Percentiles rank a stretch among this genome's conserved stretches.
These are phyloP conservation scores for Sebastes reedi DNA, from an alignment of 2,797 vertebrate species.

Conservation along the genomic window DNA sequence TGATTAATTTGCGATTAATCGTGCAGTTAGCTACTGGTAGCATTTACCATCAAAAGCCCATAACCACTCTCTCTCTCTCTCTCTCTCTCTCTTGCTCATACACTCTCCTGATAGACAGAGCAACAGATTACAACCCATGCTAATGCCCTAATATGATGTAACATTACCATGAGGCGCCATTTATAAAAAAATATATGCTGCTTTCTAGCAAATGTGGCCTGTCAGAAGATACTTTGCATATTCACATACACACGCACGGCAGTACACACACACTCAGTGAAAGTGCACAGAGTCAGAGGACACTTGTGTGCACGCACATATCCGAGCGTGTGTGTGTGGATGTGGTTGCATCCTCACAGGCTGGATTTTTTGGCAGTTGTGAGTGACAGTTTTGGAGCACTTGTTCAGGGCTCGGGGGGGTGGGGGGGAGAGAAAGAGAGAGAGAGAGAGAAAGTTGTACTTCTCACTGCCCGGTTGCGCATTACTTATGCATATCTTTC, in stretches of 20 bases:
- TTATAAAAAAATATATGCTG: neutral
- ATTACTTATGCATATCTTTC: slow-evolving; percentile 45
- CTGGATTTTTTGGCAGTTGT: slow-evolving; percentile 44
- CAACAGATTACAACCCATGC: slow-evolving; percentile 23
- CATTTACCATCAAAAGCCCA: slow-evolving; percentile 19
- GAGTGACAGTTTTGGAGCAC: slow-evolving; percentile 76
- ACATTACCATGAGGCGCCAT: slow-evolving; percentile 29
- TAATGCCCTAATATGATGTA: slow-evolving; percentile 1
- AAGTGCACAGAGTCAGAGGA: slow-evolving; percentile 8
- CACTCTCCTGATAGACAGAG: neutral
- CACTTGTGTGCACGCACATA: neutral
- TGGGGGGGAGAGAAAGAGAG: too few relatives aligned
- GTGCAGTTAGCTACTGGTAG: neutral
- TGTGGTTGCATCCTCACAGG: slow-evolving; percentile 21
- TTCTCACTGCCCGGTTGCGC: slow-evolving; percentile 33
- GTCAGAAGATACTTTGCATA: slow-evolving; percentile 23
- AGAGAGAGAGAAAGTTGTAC: neutral
- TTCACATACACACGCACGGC: neutral
- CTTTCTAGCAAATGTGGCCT: slow-evolving; percentile 8
- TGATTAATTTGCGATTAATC: too few relatives aligned
- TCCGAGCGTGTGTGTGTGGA: neutral
- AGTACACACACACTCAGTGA: neutral
- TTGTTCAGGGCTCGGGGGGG: slow-evolving; percentile 40
- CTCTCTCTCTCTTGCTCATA: neutral
- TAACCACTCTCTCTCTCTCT: slow-evolving; percentile 61